Evolutionary conservation across 2,113 vertebrate genomes (phyloP), one percentile per base, ranked within the genome.

Genomic region (Antechinus flavipes): DNA sequence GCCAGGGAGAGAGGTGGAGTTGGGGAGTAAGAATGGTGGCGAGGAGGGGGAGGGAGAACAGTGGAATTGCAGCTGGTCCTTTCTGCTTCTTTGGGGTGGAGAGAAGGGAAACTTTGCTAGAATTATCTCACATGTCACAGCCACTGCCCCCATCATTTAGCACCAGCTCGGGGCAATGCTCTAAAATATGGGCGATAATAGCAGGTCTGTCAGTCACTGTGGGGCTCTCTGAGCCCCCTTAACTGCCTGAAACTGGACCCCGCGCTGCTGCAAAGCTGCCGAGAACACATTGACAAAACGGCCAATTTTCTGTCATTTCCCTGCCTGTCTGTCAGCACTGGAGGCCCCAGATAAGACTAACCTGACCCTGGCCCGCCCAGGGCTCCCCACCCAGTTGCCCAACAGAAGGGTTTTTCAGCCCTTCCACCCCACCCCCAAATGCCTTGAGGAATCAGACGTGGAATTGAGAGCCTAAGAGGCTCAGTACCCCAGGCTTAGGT

Each of bases 251-350:
- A 95, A 27, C 91, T 84, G 54, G 98, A 98, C 98, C 98, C 97
- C 98, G 68, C 68, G 68, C 98, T n/a, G 98, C 98, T 98, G 98
- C 98, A 99, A 99, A 99, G 99, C 98, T 99, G 97, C 98, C 96
- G 98, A 99, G 99, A 98, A 99, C 99, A 99, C 98, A 99, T 99
- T 98, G 98, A 99, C 99, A 99, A 99, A 99, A 99, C 98, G 99
- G 98, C 96, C 98, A 98, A 99, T 99, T 99, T 99, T 99, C 98
- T 98, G 98, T 99, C 98, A 99, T 99, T 99, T 98, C 93, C 93
- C 96, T 76, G 95, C 96, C 68, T 98, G 97, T 99, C 99, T 99
- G 97, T 99, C 99, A 99, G 97, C 98, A 93, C 97, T 95, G 97
- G 98, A 98, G 98, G 99, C 98, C 35, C 35, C 35, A 76, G 68